Conservation (phyloP, 2,888 invertebrate genomes). For the Chalcis sispes region DNA sequence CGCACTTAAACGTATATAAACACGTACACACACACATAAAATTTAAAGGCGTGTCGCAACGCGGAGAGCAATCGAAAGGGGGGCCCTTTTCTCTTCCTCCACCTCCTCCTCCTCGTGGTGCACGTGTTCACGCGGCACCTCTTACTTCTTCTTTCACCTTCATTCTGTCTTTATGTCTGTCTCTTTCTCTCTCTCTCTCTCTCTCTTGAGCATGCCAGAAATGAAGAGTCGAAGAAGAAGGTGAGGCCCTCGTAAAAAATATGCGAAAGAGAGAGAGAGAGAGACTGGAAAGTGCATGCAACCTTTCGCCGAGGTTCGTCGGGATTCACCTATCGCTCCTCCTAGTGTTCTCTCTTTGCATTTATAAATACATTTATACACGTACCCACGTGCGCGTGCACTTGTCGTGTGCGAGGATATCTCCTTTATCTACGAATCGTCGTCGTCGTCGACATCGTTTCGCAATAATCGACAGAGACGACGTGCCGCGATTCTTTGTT, state of each 20-base stretch:
- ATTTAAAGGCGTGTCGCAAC: constrained; percentile 11
- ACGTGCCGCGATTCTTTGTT: too few species aligned
- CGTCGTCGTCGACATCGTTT: too few species aligned
- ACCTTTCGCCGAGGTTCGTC: background rate
- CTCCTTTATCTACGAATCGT: background rate
- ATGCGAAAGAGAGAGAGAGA: background rate
- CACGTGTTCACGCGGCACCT: constrained; percentile 18
- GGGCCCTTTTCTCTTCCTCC: constrained; percentile 26
- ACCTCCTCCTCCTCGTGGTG: constrained; percentile 5
- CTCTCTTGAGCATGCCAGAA: background rate
- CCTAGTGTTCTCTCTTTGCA: background rate
- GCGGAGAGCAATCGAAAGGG: too few species aligned
- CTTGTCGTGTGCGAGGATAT: too few species aligned
- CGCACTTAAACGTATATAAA: background rate
- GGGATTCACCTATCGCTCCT: too few species aligned
- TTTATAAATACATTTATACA: background rate
- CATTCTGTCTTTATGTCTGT: background rate
- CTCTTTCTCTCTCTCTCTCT: background rate
- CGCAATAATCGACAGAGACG: too few species aligned
- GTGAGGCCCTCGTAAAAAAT: background rate
- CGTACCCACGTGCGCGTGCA: background rate
- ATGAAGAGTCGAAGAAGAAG: background rate
- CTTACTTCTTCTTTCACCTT: constrained; percentile 20
- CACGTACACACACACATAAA: background rate
- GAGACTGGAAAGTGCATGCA: constrained; percentile 2